Evolutionary conservation across 2,888 invertebrate genomes (phyloP).

Genomic region (Eupeodes luniger): DNA sequence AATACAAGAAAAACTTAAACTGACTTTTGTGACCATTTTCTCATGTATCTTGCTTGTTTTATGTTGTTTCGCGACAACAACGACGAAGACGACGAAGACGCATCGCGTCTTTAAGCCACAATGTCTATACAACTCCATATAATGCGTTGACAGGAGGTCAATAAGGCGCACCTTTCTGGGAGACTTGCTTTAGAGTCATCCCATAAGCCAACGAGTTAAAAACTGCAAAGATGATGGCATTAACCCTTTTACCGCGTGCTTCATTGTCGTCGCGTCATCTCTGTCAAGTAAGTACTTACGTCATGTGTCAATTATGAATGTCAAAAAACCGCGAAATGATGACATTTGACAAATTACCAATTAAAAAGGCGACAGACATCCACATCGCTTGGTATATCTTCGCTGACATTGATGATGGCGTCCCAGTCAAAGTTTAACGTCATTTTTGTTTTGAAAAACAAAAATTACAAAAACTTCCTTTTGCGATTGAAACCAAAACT

Average conservation of each 20-base stretch:
- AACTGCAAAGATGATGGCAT: conserved; percentile 53
- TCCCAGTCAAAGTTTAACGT: conserved; percentile 49
- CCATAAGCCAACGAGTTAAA: not conserved
- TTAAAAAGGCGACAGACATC: conserved; percentile 59
- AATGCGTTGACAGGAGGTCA: conserved; percentile 66
- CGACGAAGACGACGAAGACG: not conserved
- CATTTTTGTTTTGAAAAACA: not conserved
- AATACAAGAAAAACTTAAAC: not conserved
- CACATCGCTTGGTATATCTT: not conserved
- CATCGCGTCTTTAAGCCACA: not conserved
- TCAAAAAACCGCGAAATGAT: conserved; percentile 40
- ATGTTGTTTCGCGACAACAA: conserved; percentile 39
- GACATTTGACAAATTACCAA: conserved; percentile 76
- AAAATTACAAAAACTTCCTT: conserved; percentile 49
- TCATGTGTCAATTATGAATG: conserved; percentile 70
- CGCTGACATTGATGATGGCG: conserved; percentile 54
- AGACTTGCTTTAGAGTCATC: not conserved
- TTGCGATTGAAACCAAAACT: not conserved
- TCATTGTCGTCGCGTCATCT: not conserved
- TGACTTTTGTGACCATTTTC: conserved; percentile 65
- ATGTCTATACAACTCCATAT: conserved; percentile 9
- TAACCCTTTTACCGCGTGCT: conserved; percentile 49
- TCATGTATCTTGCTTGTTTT: conserved; percentile 65
- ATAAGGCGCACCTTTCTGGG: conserved; percentile 64
- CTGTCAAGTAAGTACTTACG: conserved; percentile 45